Base-by-base conservation (phyloP, 2,888 invertebrate genomes). In the Platycheirus rosarum region DNA sequence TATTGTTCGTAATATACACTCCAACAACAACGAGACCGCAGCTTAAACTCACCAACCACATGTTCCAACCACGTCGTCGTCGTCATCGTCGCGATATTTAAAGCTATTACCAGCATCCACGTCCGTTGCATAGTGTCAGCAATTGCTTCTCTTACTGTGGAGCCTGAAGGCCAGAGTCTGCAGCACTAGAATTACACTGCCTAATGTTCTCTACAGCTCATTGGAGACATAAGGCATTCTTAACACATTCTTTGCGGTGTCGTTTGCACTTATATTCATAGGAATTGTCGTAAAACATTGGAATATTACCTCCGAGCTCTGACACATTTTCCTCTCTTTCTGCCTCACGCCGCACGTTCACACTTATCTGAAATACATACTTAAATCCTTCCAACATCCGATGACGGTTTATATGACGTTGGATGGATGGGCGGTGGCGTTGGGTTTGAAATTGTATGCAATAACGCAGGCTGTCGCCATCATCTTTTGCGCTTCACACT, bases 251-350 rank as follows among this genome's bases (percentile, higher is more conserved):
- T 70, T 66, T 66, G 60, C 51, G 66, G 65, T 70, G 75, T 65
- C 46, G 66, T 80, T 80, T 66, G 29, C 49, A 60, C 65, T 66
- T 48, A 80, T 69, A 60, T 75, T 75, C 69, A 75, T 62, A 60
- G 60, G 60, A 75, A 70, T 66, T 65, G 75, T 53, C 75, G 35
- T 66, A 46, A 66, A 53, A 51, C 74, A 57, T 55, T 62, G 48
- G 13, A 60, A 13, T 68, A 40, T 73, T 55, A 20, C 42, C 23
- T 13, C 57, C 14, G 32, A 11, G 16, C 20, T 46, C n/a, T 40
- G 13, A 18, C 16, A 44, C 29, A 42, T 62, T 63, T 14, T 40
- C 23, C 23, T 51, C 37, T n/a, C 5, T n/a, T n/a, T n/a, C n/a
- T n/a, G 51, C 3, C 32, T 53, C 13, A 9, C 14, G 5, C 3